Evolutionary conservation across 2,888 invertebrate genomes (phyloP), one percentile per base, ranked within the genome.

Genomic region (Periphyllus acericola): DNA sequence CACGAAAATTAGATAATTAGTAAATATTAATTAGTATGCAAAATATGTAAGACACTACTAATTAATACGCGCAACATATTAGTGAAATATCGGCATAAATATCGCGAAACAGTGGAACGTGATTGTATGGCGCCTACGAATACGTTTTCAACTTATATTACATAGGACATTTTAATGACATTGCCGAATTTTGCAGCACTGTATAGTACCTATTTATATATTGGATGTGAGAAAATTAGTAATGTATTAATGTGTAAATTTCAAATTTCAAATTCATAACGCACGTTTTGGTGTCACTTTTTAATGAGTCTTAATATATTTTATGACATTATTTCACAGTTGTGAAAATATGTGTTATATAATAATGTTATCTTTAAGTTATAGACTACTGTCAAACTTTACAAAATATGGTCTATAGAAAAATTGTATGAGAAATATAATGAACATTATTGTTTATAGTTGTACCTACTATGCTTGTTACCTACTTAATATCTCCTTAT

Each of bases 1-100:
- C 68, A 66, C 66, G 40, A 60, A 76, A 32, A 84, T 75, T 34
- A n/a, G 60, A 76, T 76, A 76, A 34, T 60, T 76, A 84, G 66
- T 76, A 84, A 84, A 84, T 36, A 80, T 66, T 60, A 40, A 66
- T 85, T 85, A 79, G 79, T 72, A 86, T 86, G 86, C 86, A 60
- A 86, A 80, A 80, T 78, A 71, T 78, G 85, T 85, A 76, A 78
- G 84, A 79, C 52, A 29, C 68, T 36, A 11, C 52, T 86, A 55
- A 86, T 86, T 86, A 79, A 86, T 86, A 86, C 46, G 71, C 55
- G 60, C 29, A n/a, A 29, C 46, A 40, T 32, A 86, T 60, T 72
- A 17, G 86, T 36, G n/a, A 80, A 86, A 80, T 79, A 40, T 86
- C 46, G 36, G 55, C 60, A 80, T 86, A 60, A 86, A 80, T 72